phyloP scores from a whole-genome alignment of 2,888 invertebrate species.

The Amiota communis region DNA sequence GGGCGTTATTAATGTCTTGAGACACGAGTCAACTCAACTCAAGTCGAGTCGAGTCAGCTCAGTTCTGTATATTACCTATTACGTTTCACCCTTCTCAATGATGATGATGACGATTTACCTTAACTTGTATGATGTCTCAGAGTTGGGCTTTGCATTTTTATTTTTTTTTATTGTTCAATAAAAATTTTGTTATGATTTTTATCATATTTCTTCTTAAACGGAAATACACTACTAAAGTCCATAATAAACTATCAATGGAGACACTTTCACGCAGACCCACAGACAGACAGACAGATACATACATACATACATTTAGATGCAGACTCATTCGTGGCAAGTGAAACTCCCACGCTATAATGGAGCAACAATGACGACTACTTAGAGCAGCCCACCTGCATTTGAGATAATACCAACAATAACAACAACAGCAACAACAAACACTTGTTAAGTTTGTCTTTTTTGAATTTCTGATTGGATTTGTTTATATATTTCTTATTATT shows the following conservation, averaged over 20 bases:
- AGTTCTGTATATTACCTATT: conserved; percentile 14
- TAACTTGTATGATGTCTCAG: conserved; percentile 3
- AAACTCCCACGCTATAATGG: neutral
- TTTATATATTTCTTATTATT: neutral
- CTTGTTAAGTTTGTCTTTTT: neutral
- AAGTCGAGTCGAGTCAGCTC: no score
- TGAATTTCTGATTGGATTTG: neutral
- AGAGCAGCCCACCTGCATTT: conserved; percentile 17
- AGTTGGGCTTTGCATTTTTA: conserved; percentile 51
- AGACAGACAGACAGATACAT: conserved; percentile 1
- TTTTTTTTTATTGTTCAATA: conserved; percentile 60
- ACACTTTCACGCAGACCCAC: neutral
- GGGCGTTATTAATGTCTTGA: conserved; percentile 42
- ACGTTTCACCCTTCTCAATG: conserved; percentile 24
- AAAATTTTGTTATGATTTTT: conserved; percentile 60
- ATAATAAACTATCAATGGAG: conserved; percentile 22
- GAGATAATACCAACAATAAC: neutral
- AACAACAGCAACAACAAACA: neutral
- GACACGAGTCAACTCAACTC: conserved; percentile 42
- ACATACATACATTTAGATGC: neutral
- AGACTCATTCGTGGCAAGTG: conserved; percentile 14
- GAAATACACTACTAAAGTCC: conserved; percentile 59
- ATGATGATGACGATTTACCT: conserved; percentile 19
- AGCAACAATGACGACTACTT: neutral
- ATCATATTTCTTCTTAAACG: conserved; percentile 51